Conservation (phyloP, 2,888 invertebrate genomes). For the Tetrapedia diversipes region DNA sequence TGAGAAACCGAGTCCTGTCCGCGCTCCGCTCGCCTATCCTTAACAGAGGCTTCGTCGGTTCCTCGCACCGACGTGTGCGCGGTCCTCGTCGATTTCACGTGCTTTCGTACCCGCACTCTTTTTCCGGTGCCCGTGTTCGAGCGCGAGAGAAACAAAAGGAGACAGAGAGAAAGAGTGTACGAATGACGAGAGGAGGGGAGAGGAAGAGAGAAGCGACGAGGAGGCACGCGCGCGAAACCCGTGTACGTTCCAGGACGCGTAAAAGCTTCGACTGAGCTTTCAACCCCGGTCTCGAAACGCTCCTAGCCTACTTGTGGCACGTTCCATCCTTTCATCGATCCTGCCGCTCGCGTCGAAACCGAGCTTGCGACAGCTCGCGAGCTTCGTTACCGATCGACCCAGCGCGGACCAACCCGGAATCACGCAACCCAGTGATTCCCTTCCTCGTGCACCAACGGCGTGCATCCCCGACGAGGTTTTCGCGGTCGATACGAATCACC, state of each 20-base stretch:
- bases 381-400: conserved; percentile 53
- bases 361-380: conserved; percentile 45
- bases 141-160: background rate
- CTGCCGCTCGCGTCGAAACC: conserved; percentile 41
- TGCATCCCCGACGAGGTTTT: background rate
- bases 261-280: conserved; percentile 80
- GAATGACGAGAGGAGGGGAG: background rate
- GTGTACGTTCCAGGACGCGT: conserved; percentile 76
- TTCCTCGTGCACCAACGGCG: background rate
- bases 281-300: conserved; percentile 70
- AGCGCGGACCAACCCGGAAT: background rate
- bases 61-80: background rate
- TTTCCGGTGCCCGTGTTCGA: background rate
- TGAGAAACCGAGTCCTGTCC: conserved; percentile 18
- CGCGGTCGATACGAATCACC: conserved; percentile 28
- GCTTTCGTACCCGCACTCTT: background rate
- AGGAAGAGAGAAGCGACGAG: conserved; percentile 36
- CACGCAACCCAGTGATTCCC: background rate
- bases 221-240: conserved; percentile 64
- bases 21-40: conserved; percentile 5
- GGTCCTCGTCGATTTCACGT: conserved; percentile 49
- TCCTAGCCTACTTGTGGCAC: conserved; percentile 57
- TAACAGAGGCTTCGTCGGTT: background rate
- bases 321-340: conserved; percentile 62
- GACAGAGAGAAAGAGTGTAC: background rate